A percentile compares a stretch with the other conserved stretches of the same genome.
Conservation (phyloP, 2,888 invertebrate genomes). For the Tetragonisca angustula region DNA sequence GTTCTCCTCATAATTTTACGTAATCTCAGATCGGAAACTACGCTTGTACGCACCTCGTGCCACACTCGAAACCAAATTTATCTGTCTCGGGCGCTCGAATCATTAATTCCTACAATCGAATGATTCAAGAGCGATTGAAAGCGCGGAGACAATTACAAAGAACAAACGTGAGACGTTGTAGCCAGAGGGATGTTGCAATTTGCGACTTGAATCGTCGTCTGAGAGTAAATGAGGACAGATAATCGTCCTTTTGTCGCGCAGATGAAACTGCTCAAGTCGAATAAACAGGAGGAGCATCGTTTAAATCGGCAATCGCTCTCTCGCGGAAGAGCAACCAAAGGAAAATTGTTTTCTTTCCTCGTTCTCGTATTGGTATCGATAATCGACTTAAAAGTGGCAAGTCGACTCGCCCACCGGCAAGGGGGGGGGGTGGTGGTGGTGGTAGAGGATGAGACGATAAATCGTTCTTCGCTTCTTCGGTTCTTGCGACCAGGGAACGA, state of each 20-base stretch:
- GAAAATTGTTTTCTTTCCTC: not conserved
- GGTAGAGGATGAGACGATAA: constrained; percentile 39
- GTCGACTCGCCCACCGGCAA: constrained; percentile 10
- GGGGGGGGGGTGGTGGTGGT: too few relatives aligned
- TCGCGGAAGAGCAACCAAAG: constrained; percentile 20
- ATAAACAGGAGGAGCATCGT: constrained; percentile 26
- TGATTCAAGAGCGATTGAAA: not conserved
- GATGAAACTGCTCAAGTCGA: constrained; percentile 37
- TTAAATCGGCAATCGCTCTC: constrained; percentile 27
- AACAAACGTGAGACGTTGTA: constrained; percentile 31
- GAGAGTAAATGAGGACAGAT: constrained; percentile 29
- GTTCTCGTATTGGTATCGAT: not conserved
- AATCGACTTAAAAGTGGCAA: constrained; percentile 36
- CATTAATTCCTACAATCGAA: constrained; percentile 2
- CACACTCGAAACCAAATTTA: not conserved
- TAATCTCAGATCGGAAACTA: not conserved
- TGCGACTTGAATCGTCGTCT: constrained; percentile 36
- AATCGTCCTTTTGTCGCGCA: constrained; percentile 47
- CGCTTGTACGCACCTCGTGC: not conserved
- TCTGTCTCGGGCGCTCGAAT: not conserved
- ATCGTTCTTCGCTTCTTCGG: constrained; percentile 26
- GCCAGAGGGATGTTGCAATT: constrained; percentile 34
- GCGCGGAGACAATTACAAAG: constrained; percentile 33
- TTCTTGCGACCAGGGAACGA: constrained; percentile 13
- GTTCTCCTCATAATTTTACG: not conserved